Conservation (phyloP, 1,140 invertebrate species). For the Cydia strobilella region DNA sequence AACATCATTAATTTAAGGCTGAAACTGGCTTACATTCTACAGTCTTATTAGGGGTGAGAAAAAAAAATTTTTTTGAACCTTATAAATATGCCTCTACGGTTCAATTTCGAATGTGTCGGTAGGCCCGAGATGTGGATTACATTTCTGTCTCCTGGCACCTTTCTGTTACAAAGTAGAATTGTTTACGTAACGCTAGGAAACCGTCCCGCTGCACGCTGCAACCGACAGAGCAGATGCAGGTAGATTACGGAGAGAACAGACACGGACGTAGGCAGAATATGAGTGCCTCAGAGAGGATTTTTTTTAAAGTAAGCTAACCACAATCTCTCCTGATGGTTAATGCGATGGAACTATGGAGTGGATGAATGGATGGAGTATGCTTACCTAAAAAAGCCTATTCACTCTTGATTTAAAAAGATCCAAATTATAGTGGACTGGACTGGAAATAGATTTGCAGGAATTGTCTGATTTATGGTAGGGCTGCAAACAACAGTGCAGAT, state of each 20-base stretch:
- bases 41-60: neutral
- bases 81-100: neutral
- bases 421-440: too few species aligned
- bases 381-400: too few species aligned
- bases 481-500: too few species aligned
- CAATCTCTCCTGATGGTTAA: too few species aligned
- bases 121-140: neutral
- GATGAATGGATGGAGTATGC: too few species aligned
- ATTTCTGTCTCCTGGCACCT: conserved; percentile 6
- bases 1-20: neutral
- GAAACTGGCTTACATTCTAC: neutral
- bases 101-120: neutral
- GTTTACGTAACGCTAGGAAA: conserved; percentile 18
- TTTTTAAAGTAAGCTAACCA: neutral
- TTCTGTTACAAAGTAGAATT: conserved; percentile 4
- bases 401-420: too few species aligned
- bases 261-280: neutral
- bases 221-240: neutral
- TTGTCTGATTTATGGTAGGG: too few species aligned
- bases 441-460: too few species aligned
- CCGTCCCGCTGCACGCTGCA: conserved; percentile 2
- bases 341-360: too few species aligned
- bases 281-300: neutral
- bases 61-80: neutral
- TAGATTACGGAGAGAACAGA: neutral